Base-by-base conservation (phyloP, 2,113 vertebrate species). In the Mellivora capensis region DNA sequence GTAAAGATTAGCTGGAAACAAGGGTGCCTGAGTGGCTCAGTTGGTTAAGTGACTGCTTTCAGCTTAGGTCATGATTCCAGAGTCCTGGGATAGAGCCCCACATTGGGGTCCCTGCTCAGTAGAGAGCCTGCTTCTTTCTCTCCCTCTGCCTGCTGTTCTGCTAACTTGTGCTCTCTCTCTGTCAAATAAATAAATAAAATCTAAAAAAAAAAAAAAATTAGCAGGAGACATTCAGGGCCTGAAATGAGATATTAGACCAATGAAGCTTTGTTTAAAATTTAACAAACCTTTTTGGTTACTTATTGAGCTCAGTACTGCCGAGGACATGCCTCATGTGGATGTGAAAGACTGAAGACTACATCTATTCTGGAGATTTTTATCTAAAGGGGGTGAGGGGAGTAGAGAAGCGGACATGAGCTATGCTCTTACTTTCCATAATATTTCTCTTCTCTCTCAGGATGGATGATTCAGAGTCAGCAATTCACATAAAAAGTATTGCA, bases 391-490 rank as follows among this genome's bases (percentile, higher is more conserved):
- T 12, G 52, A 6, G 4, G 25, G 31, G 39, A 15, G 61, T 47
- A 52, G 54, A 61, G 34, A 94, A 83, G 49, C 14, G 49, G 39
- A 77, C 12, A 13, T 57, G 54, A 96, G 72, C 23, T 95, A 29
- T 37, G 34, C 57, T 94, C 61, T 82, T 71, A 37, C 87, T 97
- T 89, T 89, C 82, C 52, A 79, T 83, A 90, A 90, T 90, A 72
- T 97, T 93, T 97, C 57, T 87, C 49, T 93, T 94, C 72, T 96
- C 67, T 95, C 71, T 97, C 76, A 95, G 94, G 67, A 83, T 83
- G 64, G 86, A 80, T 98, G 94, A 98, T 87, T 98, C 97, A 97
- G 89, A 93, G 42, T 95, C 86, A 97, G 97, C 72, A 91, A 91
- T 86, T 97, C 96, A 88, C 91, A 97, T 97, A 90, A 94, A 97